Conservation (phyloP, 1,140 invertebrate species). For the Drosophila parabipectinata region DNA sequence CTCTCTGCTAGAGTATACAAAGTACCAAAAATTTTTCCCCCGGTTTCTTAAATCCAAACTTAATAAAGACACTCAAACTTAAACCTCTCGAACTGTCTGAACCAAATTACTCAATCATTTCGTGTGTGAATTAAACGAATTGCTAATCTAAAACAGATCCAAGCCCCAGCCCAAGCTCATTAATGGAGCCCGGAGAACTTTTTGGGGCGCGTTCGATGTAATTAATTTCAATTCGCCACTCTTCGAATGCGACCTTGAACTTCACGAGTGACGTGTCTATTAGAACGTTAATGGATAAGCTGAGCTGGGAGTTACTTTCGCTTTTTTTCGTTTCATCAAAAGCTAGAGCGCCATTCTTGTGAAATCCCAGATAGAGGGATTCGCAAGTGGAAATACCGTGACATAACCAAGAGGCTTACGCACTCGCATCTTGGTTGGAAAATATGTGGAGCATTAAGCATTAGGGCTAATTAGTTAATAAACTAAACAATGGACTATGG, state of each 20-base stretch:
- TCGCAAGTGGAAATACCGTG: constrained; percentile 43
- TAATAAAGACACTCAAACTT: background rate
- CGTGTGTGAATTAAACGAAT: constrained; percentile 34
- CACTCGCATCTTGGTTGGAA: constrained; percentile 29
- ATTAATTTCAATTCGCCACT: constrained; percentile 77
- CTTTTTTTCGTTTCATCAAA: constrained; percentile 43
- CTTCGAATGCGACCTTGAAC: constrained; percentile 65
- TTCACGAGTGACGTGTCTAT: constrained; percentile 54
- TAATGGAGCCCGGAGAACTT: constrained; percentile 26
- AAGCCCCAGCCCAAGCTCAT: constrained; percentile 15
- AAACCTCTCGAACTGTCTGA: constrained; percentile 7
- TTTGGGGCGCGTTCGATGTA: constrained; percentile 44
- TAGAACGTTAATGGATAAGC: constrained; percentile 61
- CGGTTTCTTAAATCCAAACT: background rate
- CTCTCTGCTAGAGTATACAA: background rate
- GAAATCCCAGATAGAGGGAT: constrained; percentile 41
- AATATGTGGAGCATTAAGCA: constrained; percentile 63
- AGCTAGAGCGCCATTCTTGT: constrained; percentile 57
- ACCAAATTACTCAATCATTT: constrained; percentile 40
- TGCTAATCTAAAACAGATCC: constrained; percentile 64
- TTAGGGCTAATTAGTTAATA: constrained; percentile 70
- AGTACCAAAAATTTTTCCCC: background rate
- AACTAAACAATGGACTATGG: constrained; percentile 40
- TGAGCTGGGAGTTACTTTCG: constrained; percentile 54
- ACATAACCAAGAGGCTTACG: constrained; percentile 51